Percentiles rank a stretch among this genome's conserved stretches.
Evolutionary conservation across 2,888 invertebrate species (phyloP).

Genomic region (Agrypnus murinus): DNA sequence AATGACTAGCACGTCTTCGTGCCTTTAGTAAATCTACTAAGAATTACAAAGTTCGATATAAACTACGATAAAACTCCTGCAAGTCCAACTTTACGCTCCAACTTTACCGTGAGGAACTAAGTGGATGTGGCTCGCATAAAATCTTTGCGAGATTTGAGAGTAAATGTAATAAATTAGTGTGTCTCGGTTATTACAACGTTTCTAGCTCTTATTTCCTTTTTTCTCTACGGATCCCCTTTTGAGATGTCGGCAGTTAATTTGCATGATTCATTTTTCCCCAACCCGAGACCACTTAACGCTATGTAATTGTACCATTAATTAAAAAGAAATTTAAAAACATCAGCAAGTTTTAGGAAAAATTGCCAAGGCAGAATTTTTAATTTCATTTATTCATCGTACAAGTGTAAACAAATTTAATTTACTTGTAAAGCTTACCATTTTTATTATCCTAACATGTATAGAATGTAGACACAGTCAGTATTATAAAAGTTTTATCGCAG

Average conservation of each 20-base stretch:
- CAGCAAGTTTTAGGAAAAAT: too few species aligned
- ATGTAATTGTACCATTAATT: slow-evolving; percentile 19
- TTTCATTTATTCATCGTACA: too few species aligned
- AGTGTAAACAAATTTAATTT: too few species aligned
- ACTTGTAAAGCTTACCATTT: too few species aligned
- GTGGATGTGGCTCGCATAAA: slow-evolving; percentile 33
- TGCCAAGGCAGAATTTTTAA: too few species aligned
- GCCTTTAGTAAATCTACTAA: slow-evolving; percentile 32
- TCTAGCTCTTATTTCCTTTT: slow-evolving; percentile 29
- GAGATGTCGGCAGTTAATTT: slow-evolving; percentile 27
- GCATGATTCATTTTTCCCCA: slow-evolving; percentile 30
- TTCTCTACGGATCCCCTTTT: slow-evolving; percentile 18
- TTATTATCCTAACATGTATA: too few species aligned
- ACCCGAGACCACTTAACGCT: slow-evolving; percentile 14
- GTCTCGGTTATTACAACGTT: slow-evolving; percentile 24
- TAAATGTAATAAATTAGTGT: slow-evolving; percentile 36
- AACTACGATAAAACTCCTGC: slow-evolving; percentile 40
- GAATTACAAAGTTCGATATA: slow-evolving; percentile 42
- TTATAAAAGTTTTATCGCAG: too few species aligned
- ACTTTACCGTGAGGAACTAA: slow-evolving; percentile 31
- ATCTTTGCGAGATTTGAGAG: slow-evolving; percentile 38
- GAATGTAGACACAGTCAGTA: too few species aligned
- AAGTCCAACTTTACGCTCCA: slow-evolving; percentile 29
- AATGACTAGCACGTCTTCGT: slow-evolving; percentile 24
- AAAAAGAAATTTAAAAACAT: neutral